Evolutionary conservation across 2,113 vertebrate genomes (phyloP).

Genomic region (Catagonus wagneri): DNA sequence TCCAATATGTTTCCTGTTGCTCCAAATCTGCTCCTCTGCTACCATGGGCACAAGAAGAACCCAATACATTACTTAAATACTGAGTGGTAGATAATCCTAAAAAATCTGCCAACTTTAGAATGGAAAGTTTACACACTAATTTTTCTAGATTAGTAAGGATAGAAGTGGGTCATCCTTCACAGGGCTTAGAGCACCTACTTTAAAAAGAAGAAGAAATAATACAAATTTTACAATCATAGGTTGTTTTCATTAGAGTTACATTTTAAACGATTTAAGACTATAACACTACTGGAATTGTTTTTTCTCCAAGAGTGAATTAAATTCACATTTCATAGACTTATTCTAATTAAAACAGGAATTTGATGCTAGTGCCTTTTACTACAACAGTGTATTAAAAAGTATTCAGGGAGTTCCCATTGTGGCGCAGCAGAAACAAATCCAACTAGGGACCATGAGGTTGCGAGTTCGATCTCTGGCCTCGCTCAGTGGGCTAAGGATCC

Average conservation of each 20-base stretch:
- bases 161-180: conserved; percentile 39
- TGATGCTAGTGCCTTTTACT: conserved; percentile 41
- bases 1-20: conserved; percentile 14
- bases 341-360: conserved; percentile 16
- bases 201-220: not conserved
- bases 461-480: too few relatives aligned
- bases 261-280: conserved; percentile 38
- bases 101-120: conserved; percentile 35
- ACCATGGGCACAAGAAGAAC: conserved; percentile 12
- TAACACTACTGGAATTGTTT: conserved; percentile 28
- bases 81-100: conserved; percentile 15
- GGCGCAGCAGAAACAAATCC: too few relatives aligned
- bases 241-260: conserved; percentile 50
- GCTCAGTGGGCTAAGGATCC: too few relatives aligned
- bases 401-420: conserved; percentile 6
- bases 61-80: conserved; percentile 27
- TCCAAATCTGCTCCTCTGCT: conserved; percentile 37
- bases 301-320: conserved; percentile 9
- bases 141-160: conserved; percentile 15
- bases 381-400: not conserved
- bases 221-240: conserved; percentile 22
- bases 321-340: conserved; percentile 56
- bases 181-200: conserved; percentile 6
- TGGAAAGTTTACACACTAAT: conserved; percentile 1
- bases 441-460: too few relatives aligned